Evolutionary conservation across 2,888 invertebrate genomes (phyloP), one percentile per base, ranked within the genome.

Genomic region (Paralinhomoeus sp.): DNA sequence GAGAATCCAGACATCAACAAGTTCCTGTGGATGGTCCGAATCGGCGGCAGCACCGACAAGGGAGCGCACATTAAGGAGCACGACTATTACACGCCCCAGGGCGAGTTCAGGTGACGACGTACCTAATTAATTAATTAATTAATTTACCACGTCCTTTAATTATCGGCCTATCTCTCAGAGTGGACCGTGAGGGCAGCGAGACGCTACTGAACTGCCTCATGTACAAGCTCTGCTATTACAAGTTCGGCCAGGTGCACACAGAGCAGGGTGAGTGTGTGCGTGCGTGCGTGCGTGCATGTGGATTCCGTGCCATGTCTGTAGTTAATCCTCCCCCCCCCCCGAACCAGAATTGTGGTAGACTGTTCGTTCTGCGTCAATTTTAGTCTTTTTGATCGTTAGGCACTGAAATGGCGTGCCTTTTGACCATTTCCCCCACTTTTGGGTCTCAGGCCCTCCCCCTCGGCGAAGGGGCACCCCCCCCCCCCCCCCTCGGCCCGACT

Each of bases 181-280:
- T 97, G 2, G 93, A 93, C 68, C 78, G 79, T 53, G 87, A 87
- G 62, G 91, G 89, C 38, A 82, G 89, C 1, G 75, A 75, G 31
- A 78, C 78, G 20, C 71, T 97, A 54, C 76, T 91, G 55, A 91
- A 97, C 70, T 91, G 85, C 60, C 74, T 93, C 49, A 97, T 93
- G 93, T 93, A 97, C 71, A 97, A 93, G 71, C 82, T 97, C 81
- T 89, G 87, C 69, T 97, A 93, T 66, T 91, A 97, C n/a, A 9
- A 24, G 2, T 39, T 55, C 43, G 55, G 56, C 18, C 41, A 36
- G 18, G 40, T 55, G 7, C 48, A 49, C 43, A 55, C 56, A 2
- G 56, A 57, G 46, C 50, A 45, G 37, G 34, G 43, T 44, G 3
- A 39, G 40, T 20, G 2, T 35, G 15, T 2, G 37, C 24, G 12